A percentile compares a stretch with the other conserved stretches of the same genome.
These are phyloP conservation scores for Rhagophthalmus giganteus DNA, from an alignment of 2,888 invertebrate species.

Conservation along the genomic window DNA sequence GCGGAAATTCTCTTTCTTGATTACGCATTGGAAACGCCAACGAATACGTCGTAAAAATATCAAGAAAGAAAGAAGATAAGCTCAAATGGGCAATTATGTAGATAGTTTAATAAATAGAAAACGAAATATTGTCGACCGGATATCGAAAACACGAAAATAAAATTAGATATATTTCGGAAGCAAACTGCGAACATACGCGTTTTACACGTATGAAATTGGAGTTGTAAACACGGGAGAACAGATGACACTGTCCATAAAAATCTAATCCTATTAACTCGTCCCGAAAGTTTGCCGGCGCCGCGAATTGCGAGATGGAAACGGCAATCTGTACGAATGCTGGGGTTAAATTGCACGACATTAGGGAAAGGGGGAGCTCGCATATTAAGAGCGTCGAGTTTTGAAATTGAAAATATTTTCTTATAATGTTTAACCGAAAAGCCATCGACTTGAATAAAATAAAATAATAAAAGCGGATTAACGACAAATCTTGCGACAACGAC, in stretches of 20 bases:
- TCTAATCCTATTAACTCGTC: slow-evolving; percentile 55
- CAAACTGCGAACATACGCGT: slow-evolving; percentile 22
- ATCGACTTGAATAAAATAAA: slow-evolving; percentile 19
- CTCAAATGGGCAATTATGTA: slow-evolving; percentile 15
- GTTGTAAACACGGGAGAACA: slow-evolving; percentile 51
- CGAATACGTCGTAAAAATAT: slow-evolving; percentile 1
- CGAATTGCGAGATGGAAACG: slow-evolving; percentile 30
- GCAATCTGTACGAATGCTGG: slow-evolving; percentile 31
- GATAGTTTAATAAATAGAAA: slow-evolving; percentile 13
- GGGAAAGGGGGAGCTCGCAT: slow-evolving; percentile 16
- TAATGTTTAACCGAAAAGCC: slow-evolving; percentile 5
- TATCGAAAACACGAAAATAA: slow-evolving; percentile 19
- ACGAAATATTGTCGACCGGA: slow-evolving; percentile 7
- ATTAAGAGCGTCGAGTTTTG: neutral
- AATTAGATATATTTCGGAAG: slow-evolving; percentile 17
- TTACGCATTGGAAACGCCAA: slow-evolving; percentile 17
- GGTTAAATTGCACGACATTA: slow-evolving; percentile 28
- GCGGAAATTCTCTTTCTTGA: slow-evolving; percentile 16
- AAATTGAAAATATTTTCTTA: slow-evolving; percentile 1
- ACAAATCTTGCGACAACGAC: slow-evolving; percentile 33
- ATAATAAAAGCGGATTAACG: slow-evolving; percentile 27
- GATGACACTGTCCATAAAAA: slow-evolving; percentile 55
- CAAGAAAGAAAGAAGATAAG: slow-evolving; percentile 2
- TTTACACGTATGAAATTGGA: slow-evolving; percentile 42
- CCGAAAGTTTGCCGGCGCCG: slow-evolving; percentile 49